Evolutionary conservation across 1,140 invertebrate genomes (phyloP), one percentile per base, ranked within the genome.

Genomic region (Drosophila sulfurigaster): DNA sequence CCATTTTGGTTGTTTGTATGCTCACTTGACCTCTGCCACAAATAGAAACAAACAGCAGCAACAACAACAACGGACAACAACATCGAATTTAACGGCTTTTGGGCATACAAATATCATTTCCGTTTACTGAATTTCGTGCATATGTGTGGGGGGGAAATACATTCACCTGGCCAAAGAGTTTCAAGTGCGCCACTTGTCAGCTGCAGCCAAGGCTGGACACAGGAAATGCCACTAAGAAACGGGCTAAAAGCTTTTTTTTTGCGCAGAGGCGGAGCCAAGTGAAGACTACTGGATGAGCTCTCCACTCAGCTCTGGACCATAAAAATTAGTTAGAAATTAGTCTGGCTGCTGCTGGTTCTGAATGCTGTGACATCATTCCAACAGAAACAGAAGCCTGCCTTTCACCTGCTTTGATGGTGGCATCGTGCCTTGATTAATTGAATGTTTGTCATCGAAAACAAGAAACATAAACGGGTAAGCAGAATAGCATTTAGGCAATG

Each of bases 121-220:
- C 85, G 85, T 89, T 89, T 75, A 51, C 68, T 48, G 60, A 64
- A 67, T 45, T 64, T 76, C 43, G 59, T 59, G 57, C 52, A 32
- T 43, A 13, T 78, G 65, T 78, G 70, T 72, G 54, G 81, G 88
- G 88, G 88, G 83, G 83, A 89, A 85, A 89, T 89, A 88, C 85
- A 88, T 88, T 88, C 83, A 88, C 85, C 83, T 78, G 82, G 38
- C 45, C 48, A 75, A 38, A 65, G 38, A n/a, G 5, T 43, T 46
- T 73, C 11, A 69, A 83, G 70, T 80, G 72, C 64, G 60, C 49
- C 70, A 75, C 75, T 88, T 48, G 48, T 64, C 56, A 54, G 69
- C 74, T 83, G 77, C 65, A 69, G 57, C 10, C 54, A 85, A 85
- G 82, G 82, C 59, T 69, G 30, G 16, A 38, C n/a, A 46, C 46